A percentile compares a stretch with the other conserved stretches of the same genome.
These are phyloP conservation scores for Sebastes paucispinis DNA, from an alignment of 2,797 vertebrate species.

Conservation along the genomic window DNA sequence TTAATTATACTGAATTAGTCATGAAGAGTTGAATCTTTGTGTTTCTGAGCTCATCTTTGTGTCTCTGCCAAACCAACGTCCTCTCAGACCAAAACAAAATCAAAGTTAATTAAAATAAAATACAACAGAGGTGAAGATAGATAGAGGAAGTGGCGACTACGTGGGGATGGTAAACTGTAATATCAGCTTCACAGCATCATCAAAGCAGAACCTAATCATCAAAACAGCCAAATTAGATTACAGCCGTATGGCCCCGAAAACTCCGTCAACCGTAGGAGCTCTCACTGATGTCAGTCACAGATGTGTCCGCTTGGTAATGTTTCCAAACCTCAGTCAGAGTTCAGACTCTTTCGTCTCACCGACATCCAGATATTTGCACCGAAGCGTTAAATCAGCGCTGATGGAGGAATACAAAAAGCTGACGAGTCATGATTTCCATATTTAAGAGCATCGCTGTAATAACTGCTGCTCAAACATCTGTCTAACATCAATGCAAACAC, in stretches of 20 bases:
- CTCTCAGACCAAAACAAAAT: constrained; percentile 19
- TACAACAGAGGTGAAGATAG: constrained; percentile 15
- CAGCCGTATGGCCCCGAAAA: not conserved
- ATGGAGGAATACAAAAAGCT: constrained; percentile 30
- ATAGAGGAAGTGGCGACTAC: not conserved
- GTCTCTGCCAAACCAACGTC: not conserved
- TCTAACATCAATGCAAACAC: constrained; percentile 1
- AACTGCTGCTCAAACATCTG: constrained; percentile 47
- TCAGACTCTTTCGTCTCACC: constrained; percentile 16
- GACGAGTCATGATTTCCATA: constrained; percentile 45
- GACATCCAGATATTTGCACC: constrained; percentile 34
- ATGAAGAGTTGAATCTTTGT: not conserved
- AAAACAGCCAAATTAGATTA: constrained; percentile 19
- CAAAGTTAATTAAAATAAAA: constrained; percentile 12
- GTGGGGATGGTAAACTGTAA: not conserved
- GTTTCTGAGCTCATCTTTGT: not conserved
- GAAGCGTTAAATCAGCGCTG: constrained; percentile 37
- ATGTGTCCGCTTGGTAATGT: constrained; percentile 16
- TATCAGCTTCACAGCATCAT: constrained; percentile 17
- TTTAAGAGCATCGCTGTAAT: constrained; percentile 23
- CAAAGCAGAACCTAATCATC: constrained; percentile 31
- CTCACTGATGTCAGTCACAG: constrained; percentile 29
- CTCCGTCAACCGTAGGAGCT: not conserved
- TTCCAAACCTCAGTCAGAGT: constrained; percentile 29
- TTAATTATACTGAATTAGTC: not conserved